Base-by-base conservation (phyloP, 2,797 vertebrate genomes). In the Molossus alvarezi region DNA sequence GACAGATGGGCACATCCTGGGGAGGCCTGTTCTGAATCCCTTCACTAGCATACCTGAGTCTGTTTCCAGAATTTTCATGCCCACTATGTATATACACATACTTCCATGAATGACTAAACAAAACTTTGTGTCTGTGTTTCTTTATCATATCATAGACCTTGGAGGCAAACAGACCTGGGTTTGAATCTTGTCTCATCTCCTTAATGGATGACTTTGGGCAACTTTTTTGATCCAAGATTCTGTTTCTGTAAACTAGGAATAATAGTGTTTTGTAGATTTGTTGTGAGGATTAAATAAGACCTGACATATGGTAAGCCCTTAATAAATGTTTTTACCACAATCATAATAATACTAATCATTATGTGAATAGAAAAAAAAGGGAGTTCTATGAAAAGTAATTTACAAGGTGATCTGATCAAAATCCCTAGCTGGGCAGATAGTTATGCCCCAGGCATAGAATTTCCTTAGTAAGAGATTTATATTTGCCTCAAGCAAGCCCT, bases 131-230 rank as follows among this genome's bases (percentile, higher is more conserved):
- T 91, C 33, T 87, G 51, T 87, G 55, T 71, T 87, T 92, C 82
- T 72, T 17, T 25, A 75, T 53, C 65, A 64, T 81, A 60, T 45
- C 62, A 23, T 48, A 75, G 41, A 25, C 29, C 27, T 12, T 37
- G n/a, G 51, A 76, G 48, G 53, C 51, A 80, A 60, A 80, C 12
- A 90, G 27, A 91, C 29, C 55, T 91, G 48, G 27, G 18, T 58
- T 94, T 85, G 27, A 96, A 81, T 91, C 20, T 77, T 55, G 51
- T 45, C 60, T 88, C n/a, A n/a, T 77, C 25, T 57, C 53, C 12
- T 86, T 84, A 88, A 67, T 14, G 29, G 29, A 76, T 83, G 81
- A 91, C 60, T 51, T 33, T 57, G 45, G 82, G 37, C 27, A 83
- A 53, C 88, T 69, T 64, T 84, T 75, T 72, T 62, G 18, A 83